These are phyloP conservation scores for Hippopotamus amphibius DNA, from an alignment of 2,113 vertebrate genomes.

Conservation along the genomic window DNA sequence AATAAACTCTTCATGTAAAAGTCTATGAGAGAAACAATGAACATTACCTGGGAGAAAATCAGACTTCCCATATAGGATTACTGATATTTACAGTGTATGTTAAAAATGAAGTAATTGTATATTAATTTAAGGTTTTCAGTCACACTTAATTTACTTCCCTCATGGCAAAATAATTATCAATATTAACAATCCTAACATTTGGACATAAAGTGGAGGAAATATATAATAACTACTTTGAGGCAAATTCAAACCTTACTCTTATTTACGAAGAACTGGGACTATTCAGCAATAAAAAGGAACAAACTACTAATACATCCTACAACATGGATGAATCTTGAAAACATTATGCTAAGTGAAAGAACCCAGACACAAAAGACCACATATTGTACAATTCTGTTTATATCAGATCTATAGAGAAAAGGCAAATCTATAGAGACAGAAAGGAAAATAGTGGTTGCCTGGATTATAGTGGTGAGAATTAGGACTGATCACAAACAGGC, in stretches of 20 bases:
- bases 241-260: constrained; percentile 51
- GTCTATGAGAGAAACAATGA: constrained; percentile 48
- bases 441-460: not conserved
- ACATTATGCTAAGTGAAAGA: constrained; percentile 31
- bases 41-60: constrained; percentile 50
- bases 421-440: constrained; percentile 23
- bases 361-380: not conserved
- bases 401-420: constrained; percentile 55
- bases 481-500: not conserved
- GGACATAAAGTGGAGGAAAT: not conserved
- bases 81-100: not conserved
- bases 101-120: constrained; percentile 53
- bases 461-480: not conserved
- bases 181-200: constrained; percentile 30
- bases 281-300: not conserved
- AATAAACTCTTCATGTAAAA: constrained; percentile 40
- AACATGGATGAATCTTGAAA: constrained; percentile 1
- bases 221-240: constrained; percentile 6
- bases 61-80: constrained; percentile 42
- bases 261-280: constrained; percentile 42
- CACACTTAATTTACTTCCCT: not conserved
- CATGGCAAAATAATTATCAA: constrained; percentile 55
- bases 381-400: not conserved
- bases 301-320: constrained; percentile 38
- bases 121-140: constrained; percentile 47